These are phyloP conservation scores for Parnassius mnemosyne DNA, from an alignment of 2,888 invertebrate species.

Conservation along the genomic window DNA sequence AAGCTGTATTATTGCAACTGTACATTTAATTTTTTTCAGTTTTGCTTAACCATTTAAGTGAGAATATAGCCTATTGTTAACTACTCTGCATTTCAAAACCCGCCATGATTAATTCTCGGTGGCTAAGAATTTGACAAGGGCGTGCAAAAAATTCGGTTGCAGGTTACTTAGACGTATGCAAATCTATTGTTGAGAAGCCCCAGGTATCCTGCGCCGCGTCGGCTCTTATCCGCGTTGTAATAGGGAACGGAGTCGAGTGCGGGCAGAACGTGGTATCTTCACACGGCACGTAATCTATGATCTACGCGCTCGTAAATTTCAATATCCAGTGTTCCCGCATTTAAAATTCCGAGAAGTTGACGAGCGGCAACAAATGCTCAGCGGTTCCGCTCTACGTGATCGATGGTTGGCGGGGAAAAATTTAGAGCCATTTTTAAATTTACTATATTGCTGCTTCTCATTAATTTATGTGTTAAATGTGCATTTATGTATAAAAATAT, in stretches of 20 bases:
- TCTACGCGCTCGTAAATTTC: slow-evolving; percentile 34
- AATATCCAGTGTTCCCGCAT: slow-evolving; percentile 27
- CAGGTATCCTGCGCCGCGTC: neutral
- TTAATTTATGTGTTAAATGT: neutral
- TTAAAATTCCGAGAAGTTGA: slow-evolving; percentile 11
- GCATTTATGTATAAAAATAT: neutral
- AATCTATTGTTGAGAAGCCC: slow-evolving; percentile 35
- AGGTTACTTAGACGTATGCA: slow-evolving; percentile 36
- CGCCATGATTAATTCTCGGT: slow-evolving; percentile 36
- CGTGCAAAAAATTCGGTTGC: slow-evolving; percentile 36
- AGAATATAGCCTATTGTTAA: slow-evolving; percentile 6
- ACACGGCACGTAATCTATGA: slow-evolving; percentile 26
- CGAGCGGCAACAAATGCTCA: slow-evolving; percentile 9
- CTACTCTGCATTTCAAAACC: slow-evolving; percentile 13
- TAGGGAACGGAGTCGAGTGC: slow-evolving; percentile 16
- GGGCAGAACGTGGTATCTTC: slow-evolving; percentile 3
- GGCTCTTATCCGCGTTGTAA: neutral
- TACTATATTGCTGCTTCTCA: slow-evolving; percentile 1
- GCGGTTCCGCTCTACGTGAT: slow-evolving; percentile 12
- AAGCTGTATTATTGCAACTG: too few relatives aligned
- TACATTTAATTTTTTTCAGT: too few relatives aligned
- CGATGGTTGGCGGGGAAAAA: slow-evolving; percentile 5
- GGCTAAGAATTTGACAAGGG: slow-evolving; percentile 33
- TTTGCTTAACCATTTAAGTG: too few relatives aligned
- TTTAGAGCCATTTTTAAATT: slow-evolving; percentile 4